phyloP scores from a whole-genome alignment of 2,797 vertebrate genomes.

The Rhinophrynus dorsalis region DNA sequence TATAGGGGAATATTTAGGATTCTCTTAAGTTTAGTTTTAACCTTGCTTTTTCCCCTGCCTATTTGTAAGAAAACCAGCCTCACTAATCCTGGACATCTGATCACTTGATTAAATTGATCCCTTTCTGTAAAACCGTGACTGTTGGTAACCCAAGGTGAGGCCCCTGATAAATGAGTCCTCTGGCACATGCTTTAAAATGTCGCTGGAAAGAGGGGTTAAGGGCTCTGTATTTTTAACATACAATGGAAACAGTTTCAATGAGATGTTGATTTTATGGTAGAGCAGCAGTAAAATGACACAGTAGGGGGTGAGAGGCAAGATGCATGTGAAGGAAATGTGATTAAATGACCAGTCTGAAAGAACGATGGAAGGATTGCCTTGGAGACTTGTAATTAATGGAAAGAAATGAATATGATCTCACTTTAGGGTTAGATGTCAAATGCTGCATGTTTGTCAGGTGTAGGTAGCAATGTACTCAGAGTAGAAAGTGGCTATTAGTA shows the following conservation, averaged over 20 bases:
- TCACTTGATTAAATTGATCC: too few species aligned
- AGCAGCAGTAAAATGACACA: constrained; percentile 8
- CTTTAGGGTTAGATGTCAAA: constrained; percentile 43
- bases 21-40: too few species aligned
- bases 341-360: constrained; percentile 20
- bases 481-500: constrained; percentile 28
- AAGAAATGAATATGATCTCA: constrained; percentile 40
- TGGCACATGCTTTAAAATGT: too few species aligned
- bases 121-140: too few species aligned
- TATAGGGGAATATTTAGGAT: too few species aligned
- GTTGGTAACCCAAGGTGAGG: too few species aligned
- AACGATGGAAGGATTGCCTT: constrained; percentile 17
- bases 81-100: too few species aligned
- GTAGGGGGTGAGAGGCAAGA: constrained; percentile 9
- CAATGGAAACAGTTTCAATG: background rate
- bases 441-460: constrained; percentile 42
- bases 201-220: too few species aligned
- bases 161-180: too few species aligned
- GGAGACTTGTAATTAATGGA: constrained; percentile 37
- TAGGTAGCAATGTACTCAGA: constrained; percentile 32
- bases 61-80: too few species aligned
- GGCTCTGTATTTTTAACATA: too few species aligned
- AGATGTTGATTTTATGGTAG: background rate
- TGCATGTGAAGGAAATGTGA: constrained; percentile 12
- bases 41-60: too few species aligned